Evolutionary conservation across 2,888 invertebrate species (phyloP), one percentile per base, ranked within the genome.

Genomic region (Sinotaia quadrata): DNA sequence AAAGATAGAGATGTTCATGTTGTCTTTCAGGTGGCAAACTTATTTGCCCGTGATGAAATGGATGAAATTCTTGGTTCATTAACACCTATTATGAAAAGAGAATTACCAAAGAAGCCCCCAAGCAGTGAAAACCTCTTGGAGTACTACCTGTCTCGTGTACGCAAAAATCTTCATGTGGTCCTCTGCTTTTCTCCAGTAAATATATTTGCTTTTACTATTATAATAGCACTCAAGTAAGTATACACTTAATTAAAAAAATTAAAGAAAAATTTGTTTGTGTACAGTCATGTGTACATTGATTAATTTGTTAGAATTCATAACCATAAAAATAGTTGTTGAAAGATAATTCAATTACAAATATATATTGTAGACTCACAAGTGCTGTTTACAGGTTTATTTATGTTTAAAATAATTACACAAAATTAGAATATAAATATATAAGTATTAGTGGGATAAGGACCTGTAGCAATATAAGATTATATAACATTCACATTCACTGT

Each of bases 21-120:
- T 24, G n/a, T 15, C 37, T 57, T 47, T 21, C 67, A 88, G 36
- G 96, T 97, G 81, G 96, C 96, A 1, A 98, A 97, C 89, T 89
- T 97, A 66, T 97, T 97, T 88, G 95, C 94, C 2, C 93, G 96
- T 83, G 98, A 98, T 87, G 98, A 98, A 87, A 95, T 96, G 88
- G 92, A 94, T 71, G 98, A 98, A 90, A 97, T 98, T 34, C 93
- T 96, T 68, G 93, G 95, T 33, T 97, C 97, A 86, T 87, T 98
- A 74, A 94, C 95, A 0, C 96, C 97, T 0, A 92, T 95, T 61
- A 95, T 98, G 94, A 96, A 94, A 89, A 91, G 97, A 58, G 97
- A 97, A 88, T 96, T 95, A 89, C 96, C 96, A 61, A 94, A 95
- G 84, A 91, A 94, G 82, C 93, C 94, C 18, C 91, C 96, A 12